Evolutionary conservation across 1,140 invertebrate species (phyloP), one percentile per base, ranked within the genome.

Genomic region (Rhynchophorus ferrugineus): DNA sequence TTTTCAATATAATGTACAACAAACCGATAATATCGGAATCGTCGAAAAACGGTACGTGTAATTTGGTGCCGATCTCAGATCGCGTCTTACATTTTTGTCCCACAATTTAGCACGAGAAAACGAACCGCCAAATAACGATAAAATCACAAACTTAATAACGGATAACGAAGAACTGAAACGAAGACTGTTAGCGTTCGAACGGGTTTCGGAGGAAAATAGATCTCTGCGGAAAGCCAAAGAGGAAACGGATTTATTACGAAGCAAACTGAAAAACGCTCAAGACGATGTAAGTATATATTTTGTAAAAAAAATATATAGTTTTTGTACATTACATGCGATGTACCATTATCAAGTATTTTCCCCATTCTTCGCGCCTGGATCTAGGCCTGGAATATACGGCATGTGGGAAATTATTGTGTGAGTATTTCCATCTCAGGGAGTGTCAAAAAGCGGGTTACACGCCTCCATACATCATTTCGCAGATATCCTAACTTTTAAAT

Each of bases 91-190:
- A n/a, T n/a, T n/a, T n/a, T n/a, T n/a, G n/a, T n/a, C n/a, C n/a
- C n/a, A n/a, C n/a, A n/a, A n/a, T 47, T 36, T 21, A 47, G 45
- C 16, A 16, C 14, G 8, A 3, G 37, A 42, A 22, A 22, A 21
- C 7, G 37, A 42, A 14, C 37, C 39, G 16, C 18, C 37, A 34
- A 16, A 41, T 11, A 39, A 29, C 8, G 36, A 34, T 9, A 46
- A 18, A 43, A 7, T 54, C 11, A 14, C 51, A 5, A 39, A 78
- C 54, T 65, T 82, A 48, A 74, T 74, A 56, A 62, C 69, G 3
- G 82, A 84, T 56, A 85, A 84, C 51, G 81, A 83, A 18, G 79
- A 82, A 58, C 64, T 84, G 34, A 74, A 72, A 34, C 70, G 78
- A 52, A 74, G 81, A 53, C 56, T 85, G 0, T 66, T 69, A 6